Percentiles rank a stretch among this genome's conserved stretches.
phyloP scores from a whole-genome alignment of 2,113 vertebrate genomes.

The Nannobrachium achirus region DNA sequence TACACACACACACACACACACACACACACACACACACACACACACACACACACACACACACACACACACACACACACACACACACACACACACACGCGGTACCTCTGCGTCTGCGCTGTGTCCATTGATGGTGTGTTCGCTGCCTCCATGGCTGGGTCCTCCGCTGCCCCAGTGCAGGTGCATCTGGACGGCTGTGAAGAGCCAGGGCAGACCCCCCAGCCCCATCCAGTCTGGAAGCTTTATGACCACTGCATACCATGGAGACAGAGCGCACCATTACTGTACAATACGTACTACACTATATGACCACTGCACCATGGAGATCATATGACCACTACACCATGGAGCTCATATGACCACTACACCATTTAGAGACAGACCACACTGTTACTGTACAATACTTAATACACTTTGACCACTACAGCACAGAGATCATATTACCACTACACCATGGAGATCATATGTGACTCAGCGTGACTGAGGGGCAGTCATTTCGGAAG shows the following conservation, averaged over 20 bases:
- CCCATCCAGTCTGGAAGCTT: conserved; percentile 82
- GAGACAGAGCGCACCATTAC: too few relatives aligned
- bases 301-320: too few relatives aligned
- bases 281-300: too few relatives aligned
- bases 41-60: not conserved
- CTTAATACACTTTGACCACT: too few relatives aligned
- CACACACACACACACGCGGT: conserved; percentile 6
- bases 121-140: conserved; percentile 87
- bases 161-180: conserved; percentile 92
- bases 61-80: not conserved
- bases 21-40: conserved; percentile 2
- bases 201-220: conserved; percentile 81
- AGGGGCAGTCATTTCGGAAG: too few relatives aligned
- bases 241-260: conserved; percentile 80
- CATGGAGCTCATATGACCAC: too few relatives aligned
- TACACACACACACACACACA: not conserved
- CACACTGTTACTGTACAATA: too few relatives aligned
- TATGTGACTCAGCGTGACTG: too few relatives aligned
- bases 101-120: conserved; percentile 86
- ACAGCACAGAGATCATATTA: too few relatives aligned
- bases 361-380: too few relatives aligned
- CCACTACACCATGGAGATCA: too few relatives aligned
- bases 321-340: too few relatives aligned
- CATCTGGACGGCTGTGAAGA: conserved; percentile 85
- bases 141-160: conserved; percentile 69